phyloP scores from a whole-genome alignment of 2,888 invertebrate species.

The Isotomurus palustris region DNA sequence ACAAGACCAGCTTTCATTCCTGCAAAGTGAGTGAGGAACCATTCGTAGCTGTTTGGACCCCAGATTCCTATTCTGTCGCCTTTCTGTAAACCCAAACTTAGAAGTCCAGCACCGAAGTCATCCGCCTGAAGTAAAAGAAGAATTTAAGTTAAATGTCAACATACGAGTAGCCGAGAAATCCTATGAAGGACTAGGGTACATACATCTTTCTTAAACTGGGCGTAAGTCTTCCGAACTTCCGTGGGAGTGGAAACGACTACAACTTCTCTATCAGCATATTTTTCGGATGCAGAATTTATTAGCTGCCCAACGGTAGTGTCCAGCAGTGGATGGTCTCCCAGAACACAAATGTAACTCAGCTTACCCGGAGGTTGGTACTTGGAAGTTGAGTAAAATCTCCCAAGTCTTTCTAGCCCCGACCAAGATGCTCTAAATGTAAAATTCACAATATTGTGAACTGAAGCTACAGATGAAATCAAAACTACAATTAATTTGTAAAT shows the following conservation, averaged over 20 bases:
- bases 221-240: conserved; percentile 54
- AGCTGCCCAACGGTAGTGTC: conserved; percentile 59
- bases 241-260: conserved; percentile 58
- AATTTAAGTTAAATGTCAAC: too few relatives aligned
- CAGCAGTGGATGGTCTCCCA: conserved; percentile 54
- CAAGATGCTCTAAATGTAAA: too few relatives aligned
- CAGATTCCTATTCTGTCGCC: conserved; percentile 76
- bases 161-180: too few relatives aligned
- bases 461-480: too few relatives aligned
- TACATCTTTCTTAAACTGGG: conserved; percentile 53
- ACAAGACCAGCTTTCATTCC: conserved; percentile 67
- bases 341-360: conserved; percentile 57
- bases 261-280: conserved; percentile 58
- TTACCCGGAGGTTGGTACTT: too few relatives aligned
- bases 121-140: too few relatives aligned
- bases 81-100: conserved; percentile 62
- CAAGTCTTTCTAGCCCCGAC: too few relatives aligned
- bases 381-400: too few relatives aligned
- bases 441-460: too few relatives aligned
- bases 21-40: conserved; percentile 68
- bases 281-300: conserved; percentile 55
- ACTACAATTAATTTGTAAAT: too few relatives aligned
- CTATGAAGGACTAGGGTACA: too few relatives aligned
- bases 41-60: conserved; percentile 72
- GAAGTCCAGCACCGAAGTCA: conserved; percentile 65